Evolutionary conservation across 2,797 vertebrate species (phyloP).

Genomic region (Manis javanica): DNA sequence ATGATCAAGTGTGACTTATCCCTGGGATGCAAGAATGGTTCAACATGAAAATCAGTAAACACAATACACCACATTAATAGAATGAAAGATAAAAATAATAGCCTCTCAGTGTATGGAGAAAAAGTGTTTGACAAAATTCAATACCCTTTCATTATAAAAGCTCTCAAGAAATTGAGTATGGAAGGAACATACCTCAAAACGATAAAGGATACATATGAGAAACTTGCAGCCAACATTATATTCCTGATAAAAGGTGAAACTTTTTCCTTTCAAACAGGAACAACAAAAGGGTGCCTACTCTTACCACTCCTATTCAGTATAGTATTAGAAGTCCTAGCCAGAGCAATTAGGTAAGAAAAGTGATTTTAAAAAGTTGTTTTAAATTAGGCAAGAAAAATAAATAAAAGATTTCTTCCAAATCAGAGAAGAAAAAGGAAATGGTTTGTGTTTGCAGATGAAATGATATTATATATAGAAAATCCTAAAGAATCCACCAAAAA

Average conservation of each 20-base stretch:
- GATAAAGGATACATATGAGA: neutral
- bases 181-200: neutral
- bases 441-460: neutral
- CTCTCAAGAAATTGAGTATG: neutral
- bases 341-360: neutral
- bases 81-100: neutral
- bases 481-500: too few relatives aligned
- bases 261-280: neutral
- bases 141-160: neutral
- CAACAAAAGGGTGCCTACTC: neutral
- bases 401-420: neutral
- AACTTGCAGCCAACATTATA: neutral
- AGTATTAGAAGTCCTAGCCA: neutral
- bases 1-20: neutral
- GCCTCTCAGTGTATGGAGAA: neutral
- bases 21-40: neutral
- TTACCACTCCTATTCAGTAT: neutral
- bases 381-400: too few relatives aligned
- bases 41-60: neutral
- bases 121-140: neutral
- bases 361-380: too few relatives aligned
- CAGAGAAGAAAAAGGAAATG: neutral
- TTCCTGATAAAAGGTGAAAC: neutral
- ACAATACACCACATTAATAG: neutral
- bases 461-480: too few relatives aligned